These are phyloP conservation scores for Cyrtonyx montezumae DNA, from an alignment of 2,113 vertebrate genomes.

Conservation along the genomic window DNA sequence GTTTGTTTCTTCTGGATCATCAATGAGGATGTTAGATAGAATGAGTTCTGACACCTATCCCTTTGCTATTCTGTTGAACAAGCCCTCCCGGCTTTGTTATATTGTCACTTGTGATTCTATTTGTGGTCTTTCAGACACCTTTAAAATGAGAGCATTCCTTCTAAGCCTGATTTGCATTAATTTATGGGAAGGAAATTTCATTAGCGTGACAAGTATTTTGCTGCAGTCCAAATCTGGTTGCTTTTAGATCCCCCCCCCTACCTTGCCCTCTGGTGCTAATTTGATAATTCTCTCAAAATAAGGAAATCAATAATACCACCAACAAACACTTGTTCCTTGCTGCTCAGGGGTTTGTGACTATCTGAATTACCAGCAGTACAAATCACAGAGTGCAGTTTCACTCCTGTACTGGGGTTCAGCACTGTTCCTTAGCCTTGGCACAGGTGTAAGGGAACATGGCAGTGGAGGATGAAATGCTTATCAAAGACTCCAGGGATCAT, in stretches of 20 bases:
- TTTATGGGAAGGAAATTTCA: background rate
- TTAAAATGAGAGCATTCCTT: background rate
- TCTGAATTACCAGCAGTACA: background rate
- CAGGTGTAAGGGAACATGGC: background rate
- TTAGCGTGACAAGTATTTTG: background rate
- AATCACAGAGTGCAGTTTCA: rapidly evolving
- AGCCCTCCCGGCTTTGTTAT: background rate
- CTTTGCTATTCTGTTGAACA: rapidly evolving
- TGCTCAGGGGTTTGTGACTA: background rate
- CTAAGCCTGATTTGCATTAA: background rate
- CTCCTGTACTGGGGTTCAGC: background rate
- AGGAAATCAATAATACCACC: background rate
- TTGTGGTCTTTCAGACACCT: background rate
- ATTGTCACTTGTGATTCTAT: background rate
- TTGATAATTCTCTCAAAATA: background rate
- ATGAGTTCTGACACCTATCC: background rate
- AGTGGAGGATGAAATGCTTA: background rate
- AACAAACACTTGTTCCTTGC: background rate
- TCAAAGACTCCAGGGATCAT: background rate
- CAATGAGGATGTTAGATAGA: background rate
- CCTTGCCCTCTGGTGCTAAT: background rate
- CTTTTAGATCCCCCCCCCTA: background rate
- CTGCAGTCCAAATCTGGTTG: background rate
- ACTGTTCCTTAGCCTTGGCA: background rate
- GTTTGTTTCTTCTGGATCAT: background rate